phyloP scores from a whole-genome alignment of 2,888 invertebrate species.

The Napeogenes sylphis region DNA sequence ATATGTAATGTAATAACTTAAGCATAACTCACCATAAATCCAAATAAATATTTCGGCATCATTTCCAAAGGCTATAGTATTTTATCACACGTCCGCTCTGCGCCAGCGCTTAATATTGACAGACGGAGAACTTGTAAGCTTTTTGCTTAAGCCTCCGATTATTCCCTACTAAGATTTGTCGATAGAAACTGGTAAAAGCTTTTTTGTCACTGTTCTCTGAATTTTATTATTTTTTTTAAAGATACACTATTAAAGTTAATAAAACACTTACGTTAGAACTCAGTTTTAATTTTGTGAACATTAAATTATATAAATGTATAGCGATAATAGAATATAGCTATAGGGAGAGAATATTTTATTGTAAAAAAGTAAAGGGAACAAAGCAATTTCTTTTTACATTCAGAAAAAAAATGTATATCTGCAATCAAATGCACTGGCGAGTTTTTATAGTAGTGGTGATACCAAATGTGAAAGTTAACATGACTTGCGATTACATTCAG shows the following conservation, averaged over 20 bases:
- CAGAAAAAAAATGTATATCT: too few species aligned
- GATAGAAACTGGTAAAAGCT: conserved; percentile 20
- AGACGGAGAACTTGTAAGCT: conserved; percentile 20
- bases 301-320: too few species aligned
- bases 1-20: not conserved
- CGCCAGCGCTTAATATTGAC: conserved; percentile 17
- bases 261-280: too few species aligned
- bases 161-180: not conserved
- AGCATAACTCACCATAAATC: conserved; percentile 21
- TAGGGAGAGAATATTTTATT: too few species aligned
- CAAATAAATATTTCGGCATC: conserved; percentile 21
- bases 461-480: conserved; percentile 57
- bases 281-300: too few species aligned
- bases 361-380: too few species aligned
- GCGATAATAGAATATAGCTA: too few species aligned
- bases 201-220: too few species aligned
- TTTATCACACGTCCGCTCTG: conserved; percentile 19
- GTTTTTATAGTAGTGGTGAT: conserved; percentile 50
- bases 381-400: too few species aligned
- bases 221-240: too few species aligned
- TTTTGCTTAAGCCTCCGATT: conserved; percentile 19
- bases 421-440: conserved; percentile 40
- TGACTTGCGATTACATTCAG: conserved; percentile 34
- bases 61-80: conserved; percentile 14
- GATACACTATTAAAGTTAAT: too few species aligned